Evolutionary conservation across 2,888 invertebrate genomes (phyloP), one percentile per base, ranked within the genome.

Genomic region (Nemurella pictetii): DNA sequence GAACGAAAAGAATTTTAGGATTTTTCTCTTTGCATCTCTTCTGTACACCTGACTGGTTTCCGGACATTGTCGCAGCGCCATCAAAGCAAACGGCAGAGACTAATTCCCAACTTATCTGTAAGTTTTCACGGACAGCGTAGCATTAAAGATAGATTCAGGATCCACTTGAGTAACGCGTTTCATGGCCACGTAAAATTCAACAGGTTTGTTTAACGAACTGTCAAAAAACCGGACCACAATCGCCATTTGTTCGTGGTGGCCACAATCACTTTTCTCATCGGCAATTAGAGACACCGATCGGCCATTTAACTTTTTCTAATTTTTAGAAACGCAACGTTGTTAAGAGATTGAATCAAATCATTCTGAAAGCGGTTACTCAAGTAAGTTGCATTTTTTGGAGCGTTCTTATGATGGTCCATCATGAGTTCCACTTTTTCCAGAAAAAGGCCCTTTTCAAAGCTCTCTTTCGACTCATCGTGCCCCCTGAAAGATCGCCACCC

Each of bases 11-110:
- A 75, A 84, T 85, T n/a, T 83, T 80, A 0, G 26, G 73, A 30
- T 84, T 85, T 82, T 83, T 80, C 73, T 85, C 80, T 77, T 86
- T 85, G 27, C 84, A 86, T 36, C 73, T 80, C 28, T 81, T 36
- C 25, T 85, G 86, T 32, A 86, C 86, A 75, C 85, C 84, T 81
- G 84, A 84, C 72, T 85, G 36, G 55, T 84, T 30, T 12, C 83
- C 83, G n/a, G 86, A 81, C 83, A 85, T 85, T n/a, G 86, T 36
- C 26, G 85, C 74, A 28, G 83, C 84, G 29, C 86, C 84, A 85
- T 86, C 85, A 84, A 85, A 85, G 36, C 85, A 86, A 55, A 86
- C 85, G 0, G 83, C 81, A 36, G 74, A 26, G 0, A 86, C 80
- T 83, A 84, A 73, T 9, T 75, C 32, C 85, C 85, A 86, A 78